Conservation (phyloP, 2,888 invertebrate species). For the Microctonus brassicae region DNA sequence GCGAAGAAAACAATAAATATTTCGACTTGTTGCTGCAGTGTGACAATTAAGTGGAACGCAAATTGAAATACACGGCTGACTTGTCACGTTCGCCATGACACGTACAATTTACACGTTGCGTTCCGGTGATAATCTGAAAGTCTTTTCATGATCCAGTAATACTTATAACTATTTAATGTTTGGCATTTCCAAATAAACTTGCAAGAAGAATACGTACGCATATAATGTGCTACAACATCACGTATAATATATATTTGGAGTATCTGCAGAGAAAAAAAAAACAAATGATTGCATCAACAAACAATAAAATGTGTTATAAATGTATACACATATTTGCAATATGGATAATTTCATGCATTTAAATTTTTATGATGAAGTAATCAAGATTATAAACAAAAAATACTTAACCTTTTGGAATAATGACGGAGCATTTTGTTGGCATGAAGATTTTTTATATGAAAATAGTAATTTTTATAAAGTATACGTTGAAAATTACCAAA, state of each 20-base stretch:
- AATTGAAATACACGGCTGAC: constrained; percentile 37
- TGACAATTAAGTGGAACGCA: constrained; percentile 35
- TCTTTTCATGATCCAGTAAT: not conserved
- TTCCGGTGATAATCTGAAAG: not conserved
- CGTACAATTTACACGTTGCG: not conserved
- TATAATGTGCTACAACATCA: too few species aligned
- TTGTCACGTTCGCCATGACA: constrained; percentile 36
- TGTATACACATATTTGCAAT: not conserved
- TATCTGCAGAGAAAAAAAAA: not conserved
- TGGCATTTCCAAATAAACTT: not conserved
- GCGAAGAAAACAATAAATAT: not conserved
- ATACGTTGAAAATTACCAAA: too few species aligned
- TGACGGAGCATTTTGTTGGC: too few species aligned
- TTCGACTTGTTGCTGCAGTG: not conserved
- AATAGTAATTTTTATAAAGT: too few species aligned
- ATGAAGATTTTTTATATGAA: too few species aligned
- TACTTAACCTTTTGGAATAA: too few species aligned
- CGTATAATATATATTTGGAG: not conserved
- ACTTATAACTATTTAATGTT: not conserved
- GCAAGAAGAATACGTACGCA: not conserved
- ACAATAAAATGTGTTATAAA: not conserved
- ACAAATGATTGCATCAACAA: not conserved
- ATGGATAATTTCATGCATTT: too few species aligned
- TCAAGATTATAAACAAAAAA: too few species aligned
- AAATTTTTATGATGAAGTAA: too few species aligned